A percentile compares a stretch with the other conserved stretches of the same genome.
These are phyloP conservation scores for Smittia aterrima DNA, from an alignment of 2,888 invertebrate genomes.

Conservation along the genomic window DNA sequence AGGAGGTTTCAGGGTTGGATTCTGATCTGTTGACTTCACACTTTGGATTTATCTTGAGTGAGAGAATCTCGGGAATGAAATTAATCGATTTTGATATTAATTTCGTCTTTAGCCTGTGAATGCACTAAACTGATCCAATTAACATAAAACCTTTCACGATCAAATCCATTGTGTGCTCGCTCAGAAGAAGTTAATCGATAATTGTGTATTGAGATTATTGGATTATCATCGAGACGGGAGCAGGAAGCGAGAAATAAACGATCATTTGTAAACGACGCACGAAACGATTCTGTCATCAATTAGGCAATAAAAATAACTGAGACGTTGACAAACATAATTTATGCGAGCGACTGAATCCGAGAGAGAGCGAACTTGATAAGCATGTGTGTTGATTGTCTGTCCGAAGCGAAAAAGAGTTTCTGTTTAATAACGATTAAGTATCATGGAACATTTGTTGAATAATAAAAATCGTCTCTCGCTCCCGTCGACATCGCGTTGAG, in stretches of 20 bases:
- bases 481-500: neutral
- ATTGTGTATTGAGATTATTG: no score
- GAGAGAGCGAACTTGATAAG: constrained; percentile 1
- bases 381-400: constrained; percentile 13
- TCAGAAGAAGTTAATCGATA: neutral
- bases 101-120: no score
- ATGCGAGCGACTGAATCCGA: neutral
- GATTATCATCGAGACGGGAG: neutral
- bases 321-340: neutral
- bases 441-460: neutral
- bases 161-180: neutral
- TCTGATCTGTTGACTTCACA: neutral
- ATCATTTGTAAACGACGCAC: neutral
- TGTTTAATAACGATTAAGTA: neutral
- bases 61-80: neutral
- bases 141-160: neutral
- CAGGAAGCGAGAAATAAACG: neutral
- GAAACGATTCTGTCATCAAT: neutral
- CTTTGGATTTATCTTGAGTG: neutral
- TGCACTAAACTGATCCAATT: neutral
- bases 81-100: neutral
- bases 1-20: neutral
- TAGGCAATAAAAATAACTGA: constrained; percentile 8
- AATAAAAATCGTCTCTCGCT: neutral
- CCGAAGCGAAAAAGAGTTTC: no score